Percentiles rank a stretch among this genome's conserved stretches.
Evolutionary conservation across 2,888 invertebrate species (phyloP).

Genomic region (Elaeidobius kamerunicus): DNA sequence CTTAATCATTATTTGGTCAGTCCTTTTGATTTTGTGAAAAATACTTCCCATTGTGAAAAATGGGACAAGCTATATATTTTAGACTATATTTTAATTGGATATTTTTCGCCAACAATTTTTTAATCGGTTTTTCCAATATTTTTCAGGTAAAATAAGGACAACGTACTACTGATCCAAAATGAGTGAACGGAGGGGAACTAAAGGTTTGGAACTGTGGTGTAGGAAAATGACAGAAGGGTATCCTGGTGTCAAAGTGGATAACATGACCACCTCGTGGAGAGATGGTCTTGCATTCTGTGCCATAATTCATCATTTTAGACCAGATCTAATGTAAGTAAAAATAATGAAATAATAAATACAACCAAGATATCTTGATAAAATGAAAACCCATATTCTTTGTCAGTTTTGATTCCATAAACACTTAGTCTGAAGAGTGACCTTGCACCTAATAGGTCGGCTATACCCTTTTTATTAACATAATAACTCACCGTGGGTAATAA

Average conservation of each 20-base stretch:
- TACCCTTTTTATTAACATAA: constrained; percentile 20
- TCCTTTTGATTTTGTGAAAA: too few species aligned
- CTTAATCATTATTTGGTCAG: too few species aligned
- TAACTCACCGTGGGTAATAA: constrained; percentile 13
- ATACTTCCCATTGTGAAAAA: too few species aligned
- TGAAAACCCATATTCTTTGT: background rate
- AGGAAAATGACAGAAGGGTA: constrained; percentile 86
- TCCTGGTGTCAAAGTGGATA: constrained; percentile 83
- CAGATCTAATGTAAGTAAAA: constrained; percentile 94
- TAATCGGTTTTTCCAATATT: too few species aligned
- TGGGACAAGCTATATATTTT: too few species aligned
- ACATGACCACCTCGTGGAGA: constrained; percentile 95
- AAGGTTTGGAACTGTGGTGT: constrained; percentile 92
- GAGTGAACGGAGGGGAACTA: constrained; percentile 83
- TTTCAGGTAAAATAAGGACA: too few species aligned
- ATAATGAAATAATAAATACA: background rate
- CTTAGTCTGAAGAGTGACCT: constrained; percentile 11
- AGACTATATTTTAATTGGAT: too few species aligned
- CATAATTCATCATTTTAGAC: constrained; percentile 92
- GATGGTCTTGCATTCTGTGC: constrained; percentile 96
- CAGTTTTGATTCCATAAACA: background rate
- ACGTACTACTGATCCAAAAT: too few species aligned
- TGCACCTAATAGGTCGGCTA: constrained; percentile 11
- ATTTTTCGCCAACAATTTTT: too few species aligned
- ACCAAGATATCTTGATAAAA: too few species aligned